These are phyloP conservation scores for Limulus polyphemus DNA, from an alignment of 2,888 invertebrate genomes.

Conservation along the genomic window DNA sequence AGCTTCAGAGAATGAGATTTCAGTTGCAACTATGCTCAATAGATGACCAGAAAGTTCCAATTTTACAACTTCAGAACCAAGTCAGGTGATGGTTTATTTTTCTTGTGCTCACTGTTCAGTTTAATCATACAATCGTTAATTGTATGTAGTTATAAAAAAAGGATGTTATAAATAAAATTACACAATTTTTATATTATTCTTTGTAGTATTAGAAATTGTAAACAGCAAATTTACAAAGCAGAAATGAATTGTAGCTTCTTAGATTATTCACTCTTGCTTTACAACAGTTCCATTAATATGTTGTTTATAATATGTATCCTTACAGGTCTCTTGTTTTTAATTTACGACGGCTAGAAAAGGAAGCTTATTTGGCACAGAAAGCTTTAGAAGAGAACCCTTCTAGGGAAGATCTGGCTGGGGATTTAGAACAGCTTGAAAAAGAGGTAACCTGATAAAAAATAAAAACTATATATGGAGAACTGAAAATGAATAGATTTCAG, in stretches of 20 bases:
- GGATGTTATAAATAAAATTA: too few species aligned
- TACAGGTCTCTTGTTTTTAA: slow-evolving; percentile 49
- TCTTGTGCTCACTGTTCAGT: not conserved
- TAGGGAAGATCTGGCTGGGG: slow-evolving; percentile 43
- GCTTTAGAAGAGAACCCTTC: slow-evolving; percentile 53
- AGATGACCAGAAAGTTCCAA: slow-evolving; percentile 81
- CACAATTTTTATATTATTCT: too few species aligned
- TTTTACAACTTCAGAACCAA: slow-evolving; percentile 53
- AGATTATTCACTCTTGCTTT: not conserved
- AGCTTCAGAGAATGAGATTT: slow-evolving; percentile 83
- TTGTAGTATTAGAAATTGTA: too few species aligned
- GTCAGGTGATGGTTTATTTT: slow-evolving; percentile 42
- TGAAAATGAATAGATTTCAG: not conserved
- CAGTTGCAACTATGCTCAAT: slow-evolving; percentile 80
- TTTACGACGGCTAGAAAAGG: slow-evolving; percentile 60
- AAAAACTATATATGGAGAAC: slow-evolving; percentile 19
- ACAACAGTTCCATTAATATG: not conserved
- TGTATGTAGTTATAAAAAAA: too few species aligned
- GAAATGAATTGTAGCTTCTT: not conserved
- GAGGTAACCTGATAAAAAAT: slow-evolving; percentile 39
- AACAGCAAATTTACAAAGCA: too few species aligned
- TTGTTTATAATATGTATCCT: slow-evolving; percentile 1
- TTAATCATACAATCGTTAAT: too few species aligned
- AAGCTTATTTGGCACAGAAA: slow-evolving; percentile 72
- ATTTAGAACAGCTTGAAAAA: slow-evolving; percentile 57